Evolutionary conservation across 2,797 vertebrate genomes (phyloP), one percentile per base, ranked within the genome.

Genomic region (Florisuga fusca): DNA sequence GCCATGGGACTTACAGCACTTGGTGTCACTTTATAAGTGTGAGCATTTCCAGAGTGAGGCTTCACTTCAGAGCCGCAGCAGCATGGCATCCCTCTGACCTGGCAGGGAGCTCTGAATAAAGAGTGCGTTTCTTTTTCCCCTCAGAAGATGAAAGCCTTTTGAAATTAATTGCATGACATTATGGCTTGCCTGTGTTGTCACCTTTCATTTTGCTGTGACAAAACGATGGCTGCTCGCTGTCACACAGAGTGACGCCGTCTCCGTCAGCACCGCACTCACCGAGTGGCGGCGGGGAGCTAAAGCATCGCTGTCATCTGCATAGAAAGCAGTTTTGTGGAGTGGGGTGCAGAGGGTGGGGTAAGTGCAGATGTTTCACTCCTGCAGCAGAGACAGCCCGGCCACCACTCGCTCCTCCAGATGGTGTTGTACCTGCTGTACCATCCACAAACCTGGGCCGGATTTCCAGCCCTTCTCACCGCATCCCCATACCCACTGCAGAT

Each of bases 191-290:
- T 78, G 72, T 62, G 38, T 74, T 95, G 94, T 95, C 96, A 94
- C 87, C 68, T 93, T 75, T 76, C 90, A 91, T 96, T 95, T 61
- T 87, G 89, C 50, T 77, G 75, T 81, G 87, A 89, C 90, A 90
- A 29, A 84, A 53, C 83, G 90, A 94, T 20, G 93, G 92, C 45
- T n/a, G 2, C 41, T 95, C 22, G 53, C 64, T 84, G 86, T 95
- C 90, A 71, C 34, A 9, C 31, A 6, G 59, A 89, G 68, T 4
- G 78, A 77, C 1, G 5, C 81, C 0, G 1, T 4, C 83, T 21
- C 64, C 64, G 63, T 4, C 61, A 94, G 93, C 31, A 4, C 48
- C 0, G 3, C 27, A 0, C 83, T 79, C 68, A 9, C 29, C 84
- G 63, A 91, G 75, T 34, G 87, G 75, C 91, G 64, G 82, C 77